Evolutionary conservation across 2,113 vertebrate genomes (phyloP), one percentile per base, ranked within the genome.

Genomic region (Pao palembangensis): DNA sequence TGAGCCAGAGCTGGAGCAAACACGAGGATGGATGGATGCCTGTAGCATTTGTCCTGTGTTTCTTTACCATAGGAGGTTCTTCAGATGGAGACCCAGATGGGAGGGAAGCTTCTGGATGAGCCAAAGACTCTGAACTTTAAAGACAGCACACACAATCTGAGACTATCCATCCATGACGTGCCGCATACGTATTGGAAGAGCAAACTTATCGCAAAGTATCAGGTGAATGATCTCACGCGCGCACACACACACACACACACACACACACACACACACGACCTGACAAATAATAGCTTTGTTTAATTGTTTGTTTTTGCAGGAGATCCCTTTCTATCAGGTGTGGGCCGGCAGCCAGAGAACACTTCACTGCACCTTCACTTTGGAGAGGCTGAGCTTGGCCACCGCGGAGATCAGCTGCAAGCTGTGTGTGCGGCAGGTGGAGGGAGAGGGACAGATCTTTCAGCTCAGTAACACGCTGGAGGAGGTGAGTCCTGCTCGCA

Each of bases 361-460:
- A 76, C 92, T 97, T n/a, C 94, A 97, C 67, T 97, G 95, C 58
- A 96, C 93, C 57, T 98, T 98, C 87, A 95, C 92, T 0, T 85
- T 98, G 88, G 96, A 98, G 76, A 92, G 95, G 56, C 92, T 94
- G 78, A 95, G 93, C 74, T 67, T 92, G 31, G 93, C 85, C 69
- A 95, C 92, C 7, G 70, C 88, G 20, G 94, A 98, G 53, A 87
- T 98, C 52, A 90, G 93, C 52, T 98, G 95, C 85, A 98, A 98
- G 65, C 92, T 98, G 25, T 98, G 95, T 2, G 94, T 98, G 50
- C 85, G 94, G 13, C 96, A 98, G 85, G 94, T 98, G 0, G 96
- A 98, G 75, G 95, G 95, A 46, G 95, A 98, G 72, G 96, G 96
- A 4, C 95, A 98, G 88, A 98, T 98, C 81, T 96, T 98, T 81